Evolutionary conservation across 2,888 invertebrate genomes (phyloP).

Genomic region (Agrochola litura): DNA sequence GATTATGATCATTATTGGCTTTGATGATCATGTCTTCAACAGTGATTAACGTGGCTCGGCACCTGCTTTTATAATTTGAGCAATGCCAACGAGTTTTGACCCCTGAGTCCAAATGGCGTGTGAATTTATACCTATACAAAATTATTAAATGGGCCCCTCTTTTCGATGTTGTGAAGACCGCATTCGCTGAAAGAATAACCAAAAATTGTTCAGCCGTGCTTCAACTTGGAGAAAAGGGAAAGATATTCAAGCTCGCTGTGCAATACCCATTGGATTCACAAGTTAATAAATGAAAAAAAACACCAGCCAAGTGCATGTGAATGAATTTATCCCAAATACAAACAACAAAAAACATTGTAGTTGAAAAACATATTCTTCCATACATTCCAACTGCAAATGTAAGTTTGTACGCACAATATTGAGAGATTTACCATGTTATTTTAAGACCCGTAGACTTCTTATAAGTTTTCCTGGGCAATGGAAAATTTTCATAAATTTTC

Average conservation of each 20-base stretch:
- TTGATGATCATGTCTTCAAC: constrained; percentile 19
- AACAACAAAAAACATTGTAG: too few relatives aligned
- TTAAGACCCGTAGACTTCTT: too few relatives aligned
- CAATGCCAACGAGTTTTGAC: constrained; percentile 46
- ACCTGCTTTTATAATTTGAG: constrained; percentile 16
- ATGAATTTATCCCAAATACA: too few relatives aligned
- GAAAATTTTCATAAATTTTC: too few relatives aligned
- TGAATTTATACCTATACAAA: constrained; percentile 31
- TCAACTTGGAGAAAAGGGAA: not conserved
- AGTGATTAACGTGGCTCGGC: constrained; percentile 38
- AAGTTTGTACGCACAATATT: too few relatives aligned
- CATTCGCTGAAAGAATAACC: constrained; percentile 23
- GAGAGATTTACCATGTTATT: too few relatives aligned
- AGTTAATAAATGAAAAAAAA: not conserved
- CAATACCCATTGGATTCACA: not conserved
- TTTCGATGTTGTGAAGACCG: constrained; percentile 25
- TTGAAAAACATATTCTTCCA: too few relatives aligned
- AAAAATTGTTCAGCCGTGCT: not conserved
- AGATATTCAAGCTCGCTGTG: not conserved
- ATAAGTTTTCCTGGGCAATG: too few relatives aligned
- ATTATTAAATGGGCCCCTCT: constrained; percentile 25
- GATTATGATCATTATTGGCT: constrained; percentile 33
- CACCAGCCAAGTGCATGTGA: too few relatives aligned
- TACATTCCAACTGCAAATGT: too few relatives aligned
- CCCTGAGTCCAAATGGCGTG: constrained; percentile 29